Evolutionary conservation across 2,888 invertebrate species (phyloP).

Genomic region (Cosmia pyralina): DNA sequence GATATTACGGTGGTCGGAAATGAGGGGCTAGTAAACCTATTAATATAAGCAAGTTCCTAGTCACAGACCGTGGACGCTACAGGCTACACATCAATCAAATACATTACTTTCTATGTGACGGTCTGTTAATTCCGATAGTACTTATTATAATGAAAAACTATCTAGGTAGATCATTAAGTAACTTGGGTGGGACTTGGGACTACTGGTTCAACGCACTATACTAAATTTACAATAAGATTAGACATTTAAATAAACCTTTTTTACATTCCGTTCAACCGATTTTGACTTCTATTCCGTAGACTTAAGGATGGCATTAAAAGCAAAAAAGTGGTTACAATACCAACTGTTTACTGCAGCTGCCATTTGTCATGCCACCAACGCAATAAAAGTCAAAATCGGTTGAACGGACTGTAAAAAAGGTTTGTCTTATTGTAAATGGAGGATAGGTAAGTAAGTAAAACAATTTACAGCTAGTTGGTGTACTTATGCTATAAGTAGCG

Average conservation of each 20-base stretch:
- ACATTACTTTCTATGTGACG: constrained; percentile 19
- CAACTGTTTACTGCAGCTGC: too few relatives aligned
- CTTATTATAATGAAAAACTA: constrained; percentile 5
- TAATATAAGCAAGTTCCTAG: constrained; percentile 20
- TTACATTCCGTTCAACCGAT: too few relatives aligned
- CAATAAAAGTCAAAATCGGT: too few relatives aligned
- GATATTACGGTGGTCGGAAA: constrained; percentile 8
- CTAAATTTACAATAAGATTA: too few relatives aligned
- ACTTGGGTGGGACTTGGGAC: background rate
- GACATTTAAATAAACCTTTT: too few relatives aligned
- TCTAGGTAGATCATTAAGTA: constrained; percentile 18
- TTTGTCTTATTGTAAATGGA: too few relatives aligned
- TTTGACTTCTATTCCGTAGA: too few relatives aligned
- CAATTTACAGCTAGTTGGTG: constrained; percentile 31
- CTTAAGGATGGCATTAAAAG: too few relatives aligned
- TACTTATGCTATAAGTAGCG: background rate
- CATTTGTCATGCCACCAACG: too few relatives aligned
- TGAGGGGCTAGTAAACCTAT: constrained; percentile 20
- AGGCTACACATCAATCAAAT: constrained; percentile 38
- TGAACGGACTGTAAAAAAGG: too few relatives aligned
- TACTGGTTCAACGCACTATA: constrained; percentile 40
- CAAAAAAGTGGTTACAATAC: too few relatives aligned
- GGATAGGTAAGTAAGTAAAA: background rate
- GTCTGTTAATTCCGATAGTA: constrained; percentile 47
- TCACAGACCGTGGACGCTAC: constrained; percentile 17